Evolutionary conservation across 2,888 invertebrate genomes (phyloP).

Genomic region (Corbicula japonica): DNA sequence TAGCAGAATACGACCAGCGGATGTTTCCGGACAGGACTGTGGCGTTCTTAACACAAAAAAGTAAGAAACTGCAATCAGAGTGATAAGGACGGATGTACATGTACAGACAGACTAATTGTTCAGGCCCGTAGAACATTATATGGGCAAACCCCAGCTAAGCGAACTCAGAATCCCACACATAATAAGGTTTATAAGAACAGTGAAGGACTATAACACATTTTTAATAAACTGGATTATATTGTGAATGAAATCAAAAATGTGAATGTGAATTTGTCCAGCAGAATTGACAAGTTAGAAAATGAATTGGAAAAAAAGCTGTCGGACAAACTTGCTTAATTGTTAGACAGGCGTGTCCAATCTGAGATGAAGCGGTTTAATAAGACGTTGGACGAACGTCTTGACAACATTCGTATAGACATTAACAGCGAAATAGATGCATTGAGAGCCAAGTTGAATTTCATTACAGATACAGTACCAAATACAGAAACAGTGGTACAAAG

Average conservation of each 20-base stretch:
- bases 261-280: background rate
- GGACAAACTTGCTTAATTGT: background rate
- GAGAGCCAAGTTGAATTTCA: background rate
- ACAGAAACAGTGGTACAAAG: too few relatives aligned
- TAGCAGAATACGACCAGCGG: too few relatives aligned
- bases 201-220: background rate
- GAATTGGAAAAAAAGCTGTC: conserved; percentile 15
- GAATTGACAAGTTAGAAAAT: conserved; percentile 9
- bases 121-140: background rate
- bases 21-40: too few relatives aligned
- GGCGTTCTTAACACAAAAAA: too few relatives aligned
- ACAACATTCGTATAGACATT: conserved; percentile 3
- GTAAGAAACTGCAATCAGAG: too few relatives aligned
- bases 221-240: background rate
- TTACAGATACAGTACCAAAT: background rate
- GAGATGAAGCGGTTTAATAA: conserved; percentile 4
- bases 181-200: background rate
- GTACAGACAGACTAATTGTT: background rate
- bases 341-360: conserved; percentile 2
- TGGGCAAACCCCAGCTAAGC: background rate
- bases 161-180: background rate
- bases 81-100: background rate
- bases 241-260: background rate
- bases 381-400: background rate
- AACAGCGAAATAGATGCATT: background rate